Evolutionary conservation across 2,888 invertebrate genomes (phyloP).

Genomic region (Podabrus alpinus): DNA sequence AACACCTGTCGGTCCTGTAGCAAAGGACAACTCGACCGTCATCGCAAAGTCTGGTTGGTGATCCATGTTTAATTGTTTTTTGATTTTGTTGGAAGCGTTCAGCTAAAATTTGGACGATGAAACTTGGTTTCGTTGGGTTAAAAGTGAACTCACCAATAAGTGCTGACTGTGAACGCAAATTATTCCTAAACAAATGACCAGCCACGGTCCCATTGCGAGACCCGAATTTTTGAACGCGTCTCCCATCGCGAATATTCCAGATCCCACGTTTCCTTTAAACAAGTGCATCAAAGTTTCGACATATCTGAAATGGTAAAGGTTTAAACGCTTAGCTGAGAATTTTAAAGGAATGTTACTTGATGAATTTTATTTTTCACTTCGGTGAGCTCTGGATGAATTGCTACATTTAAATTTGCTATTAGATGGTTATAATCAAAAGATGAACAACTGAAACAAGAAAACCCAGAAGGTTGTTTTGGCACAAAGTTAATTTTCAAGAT

Average conservation of each 20-base stretch:
- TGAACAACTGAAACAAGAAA: neutral
- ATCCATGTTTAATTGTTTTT: slow-evolving; percentile 60
- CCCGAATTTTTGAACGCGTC: slow-evolving; percentile 93
- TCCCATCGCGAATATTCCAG: slow-evolving; percentile 95
- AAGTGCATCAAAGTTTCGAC: slow-evolving; percentile 88
- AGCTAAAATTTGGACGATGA: slow-evolving; percentile 57
- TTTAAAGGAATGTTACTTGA: neutral
- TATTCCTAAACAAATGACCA: slow-evolving; percentile 78
- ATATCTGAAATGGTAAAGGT: slow-evolving; percentile 66
- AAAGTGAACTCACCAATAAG: slow-evolving; percentile 67
- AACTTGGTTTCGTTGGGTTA: neutral
- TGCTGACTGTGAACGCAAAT: slow-evolving; percentile 94
- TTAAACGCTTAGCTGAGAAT: neutral
- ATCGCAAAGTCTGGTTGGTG: slow-evolving; percentile 75
- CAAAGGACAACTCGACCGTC: slow-evolving; percentile 81
- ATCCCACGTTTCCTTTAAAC: slow-evolving; percentile 94
- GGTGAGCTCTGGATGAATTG: neutral
- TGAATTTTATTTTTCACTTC: neutral
- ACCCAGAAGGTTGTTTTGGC: neutral
- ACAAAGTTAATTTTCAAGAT: neutral
- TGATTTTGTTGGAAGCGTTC: slow-evolving; percentile 72
- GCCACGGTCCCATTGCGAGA: slow-evolving; percentile 76
- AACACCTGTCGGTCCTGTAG: slow-evolving; percentile 70
- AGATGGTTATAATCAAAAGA: neutral
- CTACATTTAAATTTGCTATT: neutral